A percentile compares a stretch with the other conserved stretches of the same genome.
Conservation (phyloP, 1,140 invertebrate genomes). For the Ceratina calcarata region DNA sequence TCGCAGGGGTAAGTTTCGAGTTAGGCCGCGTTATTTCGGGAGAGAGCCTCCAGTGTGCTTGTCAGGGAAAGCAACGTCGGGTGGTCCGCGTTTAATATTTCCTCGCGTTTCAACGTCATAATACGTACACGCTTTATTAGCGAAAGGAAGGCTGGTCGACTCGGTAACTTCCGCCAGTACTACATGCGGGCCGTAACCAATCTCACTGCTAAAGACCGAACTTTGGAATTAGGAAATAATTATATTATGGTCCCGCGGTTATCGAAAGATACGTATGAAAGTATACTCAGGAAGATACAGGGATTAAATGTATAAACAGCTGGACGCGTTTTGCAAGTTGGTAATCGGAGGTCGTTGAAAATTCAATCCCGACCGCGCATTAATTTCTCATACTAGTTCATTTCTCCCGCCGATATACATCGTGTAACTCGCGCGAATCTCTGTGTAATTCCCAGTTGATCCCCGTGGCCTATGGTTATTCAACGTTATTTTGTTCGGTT, state of each 20-base stretch:
- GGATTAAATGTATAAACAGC: neutral
- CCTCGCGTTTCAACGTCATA: constrained; percentile 15
- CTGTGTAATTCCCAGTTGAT: constrained; percentile 36
- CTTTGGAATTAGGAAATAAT: neutral
- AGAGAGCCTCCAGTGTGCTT: neutral
- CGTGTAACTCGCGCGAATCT: constrained; percentile 15
- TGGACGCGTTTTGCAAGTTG: neutral
- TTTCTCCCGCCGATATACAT: neutral
- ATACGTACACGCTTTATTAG: constrained; percentile 21
- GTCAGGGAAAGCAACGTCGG: neutral
- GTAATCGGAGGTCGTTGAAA: constrained; percentile 6
- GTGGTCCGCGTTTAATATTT: constrained; percentile 20
- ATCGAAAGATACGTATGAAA: neutral
- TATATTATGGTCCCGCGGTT: neutral
- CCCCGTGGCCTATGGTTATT: constrained; percentile 18
- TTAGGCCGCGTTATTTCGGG: constrained; percentile 16
- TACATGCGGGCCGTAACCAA: neutral
- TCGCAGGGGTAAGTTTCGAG: constrained; percentile 2
- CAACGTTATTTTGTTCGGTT: constrained; percentile 5
- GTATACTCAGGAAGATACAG: neutral
- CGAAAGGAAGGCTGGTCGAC: neutral
- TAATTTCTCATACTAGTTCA: constrained; percentile 32
- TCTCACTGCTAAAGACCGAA: neutral
- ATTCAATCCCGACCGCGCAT: constrained; percentile 31
- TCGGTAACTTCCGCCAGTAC: neutral